Evolutionary conservation across 2,113 vertebrate species (phyloP).

Genomic region (Paracanthobrama guichenoti): DNA sequence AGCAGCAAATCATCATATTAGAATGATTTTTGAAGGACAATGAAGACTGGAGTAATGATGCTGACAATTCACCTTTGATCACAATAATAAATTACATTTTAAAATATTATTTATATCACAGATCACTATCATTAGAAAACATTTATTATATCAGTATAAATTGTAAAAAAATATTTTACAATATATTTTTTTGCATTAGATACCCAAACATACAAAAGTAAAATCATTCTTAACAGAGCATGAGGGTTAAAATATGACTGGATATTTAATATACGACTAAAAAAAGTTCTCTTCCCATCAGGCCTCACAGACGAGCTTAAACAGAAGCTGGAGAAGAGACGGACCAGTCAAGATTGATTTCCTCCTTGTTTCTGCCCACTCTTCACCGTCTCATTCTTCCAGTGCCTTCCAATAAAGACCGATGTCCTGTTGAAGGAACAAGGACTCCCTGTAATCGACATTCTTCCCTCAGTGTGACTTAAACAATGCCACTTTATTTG

Average conservation of each 20-base stretch:
- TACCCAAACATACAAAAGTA: neutral
- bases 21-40: neutral
- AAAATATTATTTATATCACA: no score
- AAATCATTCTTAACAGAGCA: neutral
- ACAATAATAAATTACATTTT: neutral
- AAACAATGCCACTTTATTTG: conserved; percentile 17
- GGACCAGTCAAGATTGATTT: conserved; percentile 73
- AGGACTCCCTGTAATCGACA: conserved; percentile 1
- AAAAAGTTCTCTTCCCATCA: conserved; percentile 49
- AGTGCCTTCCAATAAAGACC: conserved; percentile 68
- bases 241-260: neutral
- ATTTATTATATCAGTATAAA: neutral
- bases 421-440: neutral
- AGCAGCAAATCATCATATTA: neutral
- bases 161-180: neutral
- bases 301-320: conserved; percentile 77
- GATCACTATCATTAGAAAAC: no score
- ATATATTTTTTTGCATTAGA: neutral
- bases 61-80: neutral
- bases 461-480: conserved; percentile 6
- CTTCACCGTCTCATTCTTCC: conserved; percentile 61
- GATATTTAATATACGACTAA: neutral
- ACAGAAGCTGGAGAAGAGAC: conserved; percentile 76
- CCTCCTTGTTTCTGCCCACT: conserved; percentile 4
- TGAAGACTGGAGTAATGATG: neutral